Percentiles rank a stretch among this genome's conserved stretches.
Conservation (phyloP, 2,797 vertebrate genomes). For the Artibeus lituratus region DNA sequence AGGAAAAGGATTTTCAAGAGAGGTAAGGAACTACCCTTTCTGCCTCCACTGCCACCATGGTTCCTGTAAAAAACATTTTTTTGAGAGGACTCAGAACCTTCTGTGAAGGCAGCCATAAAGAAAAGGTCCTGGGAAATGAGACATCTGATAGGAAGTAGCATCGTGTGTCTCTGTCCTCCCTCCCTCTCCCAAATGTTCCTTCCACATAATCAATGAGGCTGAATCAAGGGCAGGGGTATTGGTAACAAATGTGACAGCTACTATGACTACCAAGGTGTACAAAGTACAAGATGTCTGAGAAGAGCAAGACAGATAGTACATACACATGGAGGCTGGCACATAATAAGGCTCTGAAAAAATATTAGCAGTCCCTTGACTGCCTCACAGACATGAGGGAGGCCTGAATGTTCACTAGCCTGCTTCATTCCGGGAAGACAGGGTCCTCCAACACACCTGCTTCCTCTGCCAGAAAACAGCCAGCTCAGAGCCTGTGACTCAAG, state of each 20-base stretch:
- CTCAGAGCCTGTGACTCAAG: background rate
- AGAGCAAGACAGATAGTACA: background rate
- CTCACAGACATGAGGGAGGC: background rate
- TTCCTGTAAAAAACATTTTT: background rate
- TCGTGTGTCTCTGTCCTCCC: background rate
- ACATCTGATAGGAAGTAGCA: background rate
- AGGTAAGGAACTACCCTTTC: background rate
- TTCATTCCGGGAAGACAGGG: background rate
- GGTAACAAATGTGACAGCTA: background rate
- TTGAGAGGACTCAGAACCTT: background rate
- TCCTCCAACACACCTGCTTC: background rate
- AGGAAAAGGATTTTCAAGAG: background rate
- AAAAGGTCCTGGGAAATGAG: background rate
- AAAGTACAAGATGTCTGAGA: background rate
- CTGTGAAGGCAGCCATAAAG: background rate
- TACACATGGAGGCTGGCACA: accelerated
- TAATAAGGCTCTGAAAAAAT: background rate
- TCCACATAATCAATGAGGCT: background rate
- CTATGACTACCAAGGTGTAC: background rate
- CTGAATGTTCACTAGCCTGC: background rate
- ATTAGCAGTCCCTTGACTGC: background rate
- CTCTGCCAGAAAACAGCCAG: background rate
- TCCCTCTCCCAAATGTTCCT: background rate
- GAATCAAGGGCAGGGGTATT: background rate
- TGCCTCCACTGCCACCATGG: background rate